phyloP scores from a whole-genome alignment of 2,113 vertebrate genomes.

The Stegastes partitus region DNA sequence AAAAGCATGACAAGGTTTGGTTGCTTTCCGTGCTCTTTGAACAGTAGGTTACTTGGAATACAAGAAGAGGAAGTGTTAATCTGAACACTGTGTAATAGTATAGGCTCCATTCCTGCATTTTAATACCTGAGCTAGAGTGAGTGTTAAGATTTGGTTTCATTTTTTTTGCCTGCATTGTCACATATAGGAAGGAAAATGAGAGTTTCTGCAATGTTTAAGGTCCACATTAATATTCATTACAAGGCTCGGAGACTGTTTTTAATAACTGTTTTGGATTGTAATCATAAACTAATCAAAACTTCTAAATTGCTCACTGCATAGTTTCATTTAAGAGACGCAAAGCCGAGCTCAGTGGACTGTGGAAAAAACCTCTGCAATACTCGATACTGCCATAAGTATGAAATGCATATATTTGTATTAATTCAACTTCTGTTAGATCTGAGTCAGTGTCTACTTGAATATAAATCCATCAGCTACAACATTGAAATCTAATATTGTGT shows the following conservation, averaged over 20 bases:
- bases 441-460: background rate
- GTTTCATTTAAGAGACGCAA: background rate
- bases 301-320: background rate
- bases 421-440: background rate
- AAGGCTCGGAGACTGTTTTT: background rate
- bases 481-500: too few relatives aligned
- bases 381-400: background rate
- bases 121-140: background rate
- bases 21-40: conserved; percentile 7
- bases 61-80: background rate
- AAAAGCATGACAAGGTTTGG: conserved; percentile 6
- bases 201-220: background rate
- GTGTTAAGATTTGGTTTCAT: background rate
- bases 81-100: background rate
- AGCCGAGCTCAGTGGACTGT: background rate
- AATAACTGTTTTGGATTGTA: background rate
- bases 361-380: background rate
- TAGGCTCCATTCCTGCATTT: background rate
- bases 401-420: background rate
- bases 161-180: background rate
- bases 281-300: background rate
- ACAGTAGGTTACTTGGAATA: conserved; percentile 11
- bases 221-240: conserved; percentile 22
- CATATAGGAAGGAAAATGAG: background rate
- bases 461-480: background rate